Base-by-base conservation (phyloP, 2,888 invertebrate genomes). In the Cerastis leucographa region DNA sequence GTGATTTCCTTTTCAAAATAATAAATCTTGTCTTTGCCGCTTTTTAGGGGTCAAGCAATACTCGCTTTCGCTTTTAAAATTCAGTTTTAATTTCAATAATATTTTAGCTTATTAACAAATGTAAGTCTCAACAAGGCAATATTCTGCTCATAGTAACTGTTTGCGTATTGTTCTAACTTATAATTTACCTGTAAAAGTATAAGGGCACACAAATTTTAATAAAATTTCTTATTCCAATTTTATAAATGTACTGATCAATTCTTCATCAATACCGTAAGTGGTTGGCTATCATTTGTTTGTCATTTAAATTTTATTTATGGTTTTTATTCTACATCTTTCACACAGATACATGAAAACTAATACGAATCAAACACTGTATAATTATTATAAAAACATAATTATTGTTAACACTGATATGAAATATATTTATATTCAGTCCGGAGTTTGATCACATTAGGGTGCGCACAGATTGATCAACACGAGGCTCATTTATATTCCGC, bases 341-440 rank as follows among this genome's bases (percentile, higher is more conserved):
- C 68, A 71, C 78, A 72, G 71, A 74, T 65, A 70, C 75, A 76
- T 44, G 54, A 75, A 73, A 79, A 66, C 69, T 29, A 82, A 81
- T 73, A 74, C 69, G 67, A 79, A 74, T 74, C 62, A 78, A 80
- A 76, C 64, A 71, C 65, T 74, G 73, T 64, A 74, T 79, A 80
- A 46, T 79, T 67, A 71, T 81, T n/a, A n/a, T n/a, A n/a, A 81
- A 82, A 83, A 72, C 62, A 87, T 74, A 83, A 85, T 87, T 86
- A 83, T 85, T 84, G 82, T 82, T 81, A 76, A 80, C 77, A 81
- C 73, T 88, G 87, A 88, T 88, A 88, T 88, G 87, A 87, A 70
- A 80, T 54, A 75, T 76, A n/a, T 8, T 8, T 86, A 59, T 61
- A 72, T 61, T 76, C 79, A 84, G 81, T 83, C 76, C 78, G 76